These are phyloP conservation scores for Acrocephalus arundinaceus DNA, from an alignment of 2,113 vertebrate species.

Conservation along the genomic window DNA sequence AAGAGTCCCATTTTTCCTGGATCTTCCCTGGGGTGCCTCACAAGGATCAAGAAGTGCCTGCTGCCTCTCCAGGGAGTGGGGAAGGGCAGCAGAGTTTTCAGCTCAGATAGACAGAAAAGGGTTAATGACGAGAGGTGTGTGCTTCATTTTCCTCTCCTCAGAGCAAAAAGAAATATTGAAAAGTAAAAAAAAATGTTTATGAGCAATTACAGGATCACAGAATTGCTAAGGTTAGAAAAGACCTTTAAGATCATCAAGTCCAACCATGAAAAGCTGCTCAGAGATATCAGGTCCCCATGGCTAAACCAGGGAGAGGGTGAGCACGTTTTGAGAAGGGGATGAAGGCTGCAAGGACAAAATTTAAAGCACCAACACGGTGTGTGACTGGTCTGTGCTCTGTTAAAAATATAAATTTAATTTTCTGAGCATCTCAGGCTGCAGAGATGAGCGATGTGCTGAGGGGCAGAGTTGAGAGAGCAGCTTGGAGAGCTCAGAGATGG, in stretches of 20 bases:
- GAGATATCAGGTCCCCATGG: background rate
- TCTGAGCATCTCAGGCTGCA: background rate
- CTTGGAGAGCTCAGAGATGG: background rate
- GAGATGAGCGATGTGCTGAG: background rate
- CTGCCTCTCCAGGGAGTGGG: background rate
- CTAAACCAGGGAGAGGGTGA: background rate
- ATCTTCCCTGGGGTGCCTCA: accelerated
- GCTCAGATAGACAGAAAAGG: background rate
- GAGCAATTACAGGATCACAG: background rate
- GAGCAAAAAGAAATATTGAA: background rate
- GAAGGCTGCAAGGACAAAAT: background rate
- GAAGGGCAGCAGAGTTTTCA: background rate
- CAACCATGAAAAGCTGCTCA: background rate
- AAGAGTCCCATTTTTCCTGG: background rate
- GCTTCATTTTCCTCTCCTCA: background rate
- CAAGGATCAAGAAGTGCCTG: background rate
- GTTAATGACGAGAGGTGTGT: background rate
- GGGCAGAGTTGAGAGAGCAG: background rate
- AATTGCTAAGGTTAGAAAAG: background rate
- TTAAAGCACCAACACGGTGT: background rate
- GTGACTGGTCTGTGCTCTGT: background rate
- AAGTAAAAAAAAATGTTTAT: background rate
- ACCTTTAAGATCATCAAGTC: background rate
- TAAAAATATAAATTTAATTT: background rate
- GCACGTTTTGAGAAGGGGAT: background rate